Base-by-base conservation (phyloP, 2,113 vertebrate species). In the Gasterosteus aculeatus region DNA sequence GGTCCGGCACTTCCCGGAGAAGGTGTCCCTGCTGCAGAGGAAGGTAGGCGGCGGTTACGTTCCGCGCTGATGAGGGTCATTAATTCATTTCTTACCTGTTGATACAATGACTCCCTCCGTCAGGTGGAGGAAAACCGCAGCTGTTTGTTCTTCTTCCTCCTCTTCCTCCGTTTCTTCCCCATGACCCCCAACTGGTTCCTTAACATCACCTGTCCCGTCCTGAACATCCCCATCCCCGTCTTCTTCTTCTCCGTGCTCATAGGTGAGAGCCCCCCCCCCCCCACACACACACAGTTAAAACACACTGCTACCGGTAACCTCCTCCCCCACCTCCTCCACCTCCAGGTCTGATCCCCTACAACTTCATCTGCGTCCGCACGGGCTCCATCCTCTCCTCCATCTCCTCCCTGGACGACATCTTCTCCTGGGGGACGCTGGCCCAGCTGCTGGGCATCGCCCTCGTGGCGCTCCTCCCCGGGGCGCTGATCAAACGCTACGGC, bases 131-230 rank as follows among this genome's bases (percentile, higher is more conserved):
- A 98, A 83, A 99, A 99, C 87, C 94, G 95, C 59, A 96, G 92
- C 92, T 93, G 95, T 84, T 83, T 99, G 54, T 99, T 99, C 90
- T 99, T 99, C 92, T 99, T 99, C 92, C 92, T 99, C 49, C 89
- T 99, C 70, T 99, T 99, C 89, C 94, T 99, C 84, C 95, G 98
- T 72, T 96, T 99, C 86, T 98, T 99, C 86, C 98, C 97, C 42
- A 97, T 99, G 97, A 98, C 97, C 10, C 98, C 98, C 54, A 99
- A 99, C 93, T 99, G 97, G 97, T 98, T 99, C 87, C 93, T 99
- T 90, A 99, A 99, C 85, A 93, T 99, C 89, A 97, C 97, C 0
- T 96, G 96, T 84, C 98, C 98, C 12, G 96, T 99, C 84, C 94
- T 99, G 89, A 98, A 97, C 91, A 96, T 99, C 61, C 97, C 97